Evolutionary conservation across 2,888 invertebrate species (phyloP), one percentile per base, ranked within the genome.

Genomic region (Microctonus hyperodae): DNA sequence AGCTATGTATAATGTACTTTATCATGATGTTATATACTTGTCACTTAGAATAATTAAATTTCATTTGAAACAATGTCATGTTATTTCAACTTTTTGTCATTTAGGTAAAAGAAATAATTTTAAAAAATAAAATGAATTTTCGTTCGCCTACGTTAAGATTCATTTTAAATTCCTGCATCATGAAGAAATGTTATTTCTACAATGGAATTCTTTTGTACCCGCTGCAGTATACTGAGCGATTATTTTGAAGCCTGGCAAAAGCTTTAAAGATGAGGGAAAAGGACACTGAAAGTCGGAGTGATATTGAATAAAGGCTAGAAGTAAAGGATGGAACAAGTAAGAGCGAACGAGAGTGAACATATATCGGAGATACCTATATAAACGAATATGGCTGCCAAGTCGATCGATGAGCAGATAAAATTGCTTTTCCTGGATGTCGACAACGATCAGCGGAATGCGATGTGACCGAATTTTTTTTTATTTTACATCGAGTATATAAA

Each of bases 381-480:
- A 23, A 13, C 20, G 23, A 28, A 16, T 44, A 44, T 44, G 44
- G 56, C 16, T 50, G 22, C 13, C 20, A 20, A 33, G 16, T 10
- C 64, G 48, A 64, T 64, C 50, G 58, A 64, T 64, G 48, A 44
- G 1, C 13, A 35, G 50, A 64, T 64, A 64, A 64, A 64, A 58
- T 50, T 37, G 50, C 58, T 64, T 58, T 53, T 55, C 60, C 55
- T 20, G 51, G 48, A 60, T 58, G 2, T 53, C 23, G 22, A 23
- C 51, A 25, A 53, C 48, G 50, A 37, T 31, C 10, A 16, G 33
- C 25, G 25, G 31, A 31, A 31, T 28, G 28, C 33, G 55, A 55
- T 55, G 31, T 33, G 55, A 51, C 51, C 25, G 33, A 9, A 23
- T 28, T 31, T 44, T 4, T n/a, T 44, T 44, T 16, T 44, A 9